phyloP scores from a whole-genome alignment of 2,113 vertebrate species.

The Pyrgilauda ruficollis region DNA sequence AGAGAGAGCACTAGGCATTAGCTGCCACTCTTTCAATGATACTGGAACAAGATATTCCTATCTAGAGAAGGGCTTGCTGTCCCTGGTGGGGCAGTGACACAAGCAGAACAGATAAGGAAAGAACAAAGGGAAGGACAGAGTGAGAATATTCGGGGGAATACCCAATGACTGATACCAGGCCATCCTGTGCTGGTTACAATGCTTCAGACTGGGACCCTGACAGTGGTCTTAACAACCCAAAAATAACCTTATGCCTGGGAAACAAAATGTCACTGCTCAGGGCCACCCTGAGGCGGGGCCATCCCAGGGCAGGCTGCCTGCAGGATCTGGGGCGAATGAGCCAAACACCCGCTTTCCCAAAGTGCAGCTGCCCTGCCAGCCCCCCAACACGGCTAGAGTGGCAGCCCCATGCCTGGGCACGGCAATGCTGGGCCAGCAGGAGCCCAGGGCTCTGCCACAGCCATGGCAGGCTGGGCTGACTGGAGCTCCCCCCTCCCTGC shows the following conservation, averaged over 20 bases:
- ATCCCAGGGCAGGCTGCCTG: neutral
- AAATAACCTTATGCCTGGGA: neutral
- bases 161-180: neutral
- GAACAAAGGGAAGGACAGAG: neutral
- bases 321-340: rapidly evolving
- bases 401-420: rapidly evolving
- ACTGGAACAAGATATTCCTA: neutral
- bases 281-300: neutral
- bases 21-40: neutral
- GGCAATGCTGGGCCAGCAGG: neutral
- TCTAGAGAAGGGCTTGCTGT: neutral
- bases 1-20: neutral
- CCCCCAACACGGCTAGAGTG: neutral
- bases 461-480: neutral
- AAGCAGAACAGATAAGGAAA: neutral
- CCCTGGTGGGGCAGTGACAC: neutral
- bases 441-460: neutral
- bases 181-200: neutral
- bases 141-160: neutral
- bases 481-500: neutral
- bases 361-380: neutral
- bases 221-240: neutral
- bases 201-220: neutral
- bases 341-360: rapidly evolving
- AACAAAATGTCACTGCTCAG: neutral